These are phyloP conservation scores for Cataglyphis hispanica DNA, from an alignment of 1,140 invertebrate species.

Conservation along the genomic window DNA sequence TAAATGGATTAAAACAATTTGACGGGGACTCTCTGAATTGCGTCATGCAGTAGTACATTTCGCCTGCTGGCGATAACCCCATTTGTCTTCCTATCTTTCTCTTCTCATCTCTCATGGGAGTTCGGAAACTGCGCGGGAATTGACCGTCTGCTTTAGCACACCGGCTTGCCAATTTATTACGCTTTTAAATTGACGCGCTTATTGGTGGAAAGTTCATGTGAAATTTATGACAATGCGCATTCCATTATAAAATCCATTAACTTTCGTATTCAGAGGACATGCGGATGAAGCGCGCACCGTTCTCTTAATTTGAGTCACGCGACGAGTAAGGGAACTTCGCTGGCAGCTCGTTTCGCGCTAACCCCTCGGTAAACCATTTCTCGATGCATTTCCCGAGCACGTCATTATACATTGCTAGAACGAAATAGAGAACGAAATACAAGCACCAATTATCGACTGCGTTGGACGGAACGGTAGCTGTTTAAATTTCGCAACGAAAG, in stretches of 20 bases:
- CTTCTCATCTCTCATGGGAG: neutral
- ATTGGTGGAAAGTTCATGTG: conserved; percentile 16
- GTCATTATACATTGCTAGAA: neutral
- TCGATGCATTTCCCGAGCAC: conserved; percentile 31
- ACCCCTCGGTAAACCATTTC: neutral
- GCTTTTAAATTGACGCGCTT: conserved; percentile 46
- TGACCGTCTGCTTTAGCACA: conserved; percentile 13
- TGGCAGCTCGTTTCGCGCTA: neutral
- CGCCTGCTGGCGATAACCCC: conserved; percentile 7
- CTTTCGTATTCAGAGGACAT: conserved; percentile 30
- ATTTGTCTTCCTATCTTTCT: neutral
- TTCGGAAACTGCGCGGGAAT: conserved; percentile 22
- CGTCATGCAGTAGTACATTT: conserved; percentile 1
- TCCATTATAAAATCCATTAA: conserved; percentile 33
- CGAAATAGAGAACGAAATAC: conserved; percentile 38
- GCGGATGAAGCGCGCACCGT: neutral
- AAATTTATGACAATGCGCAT: conserved; percentile 47
- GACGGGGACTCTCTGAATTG: conserved; percentile 6
- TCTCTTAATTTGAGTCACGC: conserved; percentile 27
- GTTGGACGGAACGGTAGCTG: conserved; percentile 2
- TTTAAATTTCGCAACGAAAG: conserved; percentile 39
- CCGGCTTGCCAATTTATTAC: conserved; percentile 30
- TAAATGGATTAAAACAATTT: conserved; percentile 58
- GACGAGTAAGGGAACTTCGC: neutral
- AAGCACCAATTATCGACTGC: conserved; percentile 33